Conservation (phyloP, 2,113 vertebrate genomes). For the Eurystomus gularis region DNA sequence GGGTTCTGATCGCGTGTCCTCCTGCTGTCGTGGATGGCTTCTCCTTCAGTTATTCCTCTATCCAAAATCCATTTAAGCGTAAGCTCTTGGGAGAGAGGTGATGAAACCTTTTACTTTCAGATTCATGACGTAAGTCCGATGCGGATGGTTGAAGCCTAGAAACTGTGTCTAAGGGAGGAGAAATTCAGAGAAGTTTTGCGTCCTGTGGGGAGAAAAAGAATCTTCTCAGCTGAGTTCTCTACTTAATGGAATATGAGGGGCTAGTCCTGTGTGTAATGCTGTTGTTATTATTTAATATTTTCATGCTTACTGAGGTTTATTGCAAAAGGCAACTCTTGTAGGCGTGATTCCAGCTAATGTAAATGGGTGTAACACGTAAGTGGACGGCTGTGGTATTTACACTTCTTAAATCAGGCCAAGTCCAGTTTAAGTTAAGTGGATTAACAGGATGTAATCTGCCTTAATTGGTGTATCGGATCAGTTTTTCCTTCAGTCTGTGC, state of each 20-base stretch:
- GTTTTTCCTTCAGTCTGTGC: background rate
- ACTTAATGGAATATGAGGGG: background rate
- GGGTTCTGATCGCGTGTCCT: background rate
- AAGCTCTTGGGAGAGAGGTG: background rate
- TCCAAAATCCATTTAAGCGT: background rate
- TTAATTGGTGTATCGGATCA: background rate
- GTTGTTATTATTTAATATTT: background rate
- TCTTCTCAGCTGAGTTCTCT: background rate
- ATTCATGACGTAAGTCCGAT: background rate
- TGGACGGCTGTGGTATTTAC: conserved; percentile 6
- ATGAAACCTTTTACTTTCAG: background rate
- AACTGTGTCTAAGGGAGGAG: background rate
- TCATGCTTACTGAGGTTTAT: background rate
- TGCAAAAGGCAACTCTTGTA: background rate
- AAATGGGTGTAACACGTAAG: background rate
- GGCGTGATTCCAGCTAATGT: background rate
- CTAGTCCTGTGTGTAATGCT: background rate
- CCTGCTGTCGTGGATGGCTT: background rate
- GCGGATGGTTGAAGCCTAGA: background rate
- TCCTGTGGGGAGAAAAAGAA: background rate
- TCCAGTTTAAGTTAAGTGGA: conserved; percentile 27
- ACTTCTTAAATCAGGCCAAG: background rate
- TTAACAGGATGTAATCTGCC: background rate
- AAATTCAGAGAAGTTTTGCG: background rate
- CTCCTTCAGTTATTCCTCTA: background rate